phyloP scores from a whole-genome alignment of 2,113 vertebrate species.

The Micromys minutus region DNA sequence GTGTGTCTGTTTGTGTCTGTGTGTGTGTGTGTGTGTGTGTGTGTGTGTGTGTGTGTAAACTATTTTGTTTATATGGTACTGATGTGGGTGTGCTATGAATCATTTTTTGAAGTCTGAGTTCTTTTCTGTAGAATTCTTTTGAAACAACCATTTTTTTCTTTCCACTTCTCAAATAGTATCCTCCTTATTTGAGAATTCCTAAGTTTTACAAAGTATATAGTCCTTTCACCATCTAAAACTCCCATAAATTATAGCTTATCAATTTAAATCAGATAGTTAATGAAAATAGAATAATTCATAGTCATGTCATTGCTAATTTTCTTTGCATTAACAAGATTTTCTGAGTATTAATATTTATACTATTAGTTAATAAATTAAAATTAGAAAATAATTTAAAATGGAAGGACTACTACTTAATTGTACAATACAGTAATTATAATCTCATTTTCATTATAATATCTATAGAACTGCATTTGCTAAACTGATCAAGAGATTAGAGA shows the following conservation, averaged over 20 bases:
- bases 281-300: neutral
- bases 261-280: neutral
- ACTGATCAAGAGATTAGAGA: neutral
- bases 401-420: neutral
- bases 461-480: neutral
- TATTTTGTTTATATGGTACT: neutral
- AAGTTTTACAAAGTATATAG: conserved; percentile 21
- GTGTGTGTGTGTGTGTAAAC: too few relatives aligned
- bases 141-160: conserved; percentile 42
- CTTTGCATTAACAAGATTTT: neutral
- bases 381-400: conserved; percentile 21
- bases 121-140: neutral
- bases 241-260: neutral
- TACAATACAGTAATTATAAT: neutral
- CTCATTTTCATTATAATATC: neutral
- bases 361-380: neutral
- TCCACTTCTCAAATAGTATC: neutral
- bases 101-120: conserved; percentile 10
- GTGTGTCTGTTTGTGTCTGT: too few relatives aligned
- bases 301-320: neutral
- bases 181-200: neutral
- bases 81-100: neutral
- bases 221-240: neutral
- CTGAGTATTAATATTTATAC: neutral
- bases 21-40: too few relatives aligned